Conservation (phyloP, 2,113 vertebrate species). For the Bufo gargarizans region DNA sequence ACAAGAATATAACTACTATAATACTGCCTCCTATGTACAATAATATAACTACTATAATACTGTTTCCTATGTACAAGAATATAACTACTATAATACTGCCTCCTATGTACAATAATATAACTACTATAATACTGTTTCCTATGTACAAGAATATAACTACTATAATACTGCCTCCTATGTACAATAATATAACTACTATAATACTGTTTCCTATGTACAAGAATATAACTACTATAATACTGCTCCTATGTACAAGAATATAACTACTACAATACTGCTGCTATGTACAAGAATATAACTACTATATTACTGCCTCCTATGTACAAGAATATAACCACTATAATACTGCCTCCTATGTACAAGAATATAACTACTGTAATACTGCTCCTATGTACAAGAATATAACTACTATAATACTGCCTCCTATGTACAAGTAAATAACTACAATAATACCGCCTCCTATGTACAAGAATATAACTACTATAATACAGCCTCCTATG, state of each 20-base stretch:
- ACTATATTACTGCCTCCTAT: neutral
- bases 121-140: neutral
- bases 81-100: constrained; percentile 14
- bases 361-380: too few relatives aligned
- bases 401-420: too few relatives aligned
- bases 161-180: neutral
- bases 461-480: too few relatives aligned
- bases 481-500: too few relatives aligned
- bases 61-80: neutral
- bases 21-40: neutral
- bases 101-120: neutral
- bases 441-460: too few relatives aligned
- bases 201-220: neutral
- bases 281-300: neutral
- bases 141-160: neutral
- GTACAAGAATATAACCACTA: neutral
- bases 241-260: neutral
- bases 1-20: constrained; percentile 13
- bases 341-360: neutral
- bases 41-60: neutral
- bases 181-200: too few relatives aligned
- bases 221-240: neutral
- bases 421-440: too few relatives aligned
- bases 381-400: too few relatives aligned
- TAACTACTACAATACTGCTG: neutral